phyloP scores from a whole-genome alignment of 2,797 vertebrate species.

The Perodicticus potto region DNA sequence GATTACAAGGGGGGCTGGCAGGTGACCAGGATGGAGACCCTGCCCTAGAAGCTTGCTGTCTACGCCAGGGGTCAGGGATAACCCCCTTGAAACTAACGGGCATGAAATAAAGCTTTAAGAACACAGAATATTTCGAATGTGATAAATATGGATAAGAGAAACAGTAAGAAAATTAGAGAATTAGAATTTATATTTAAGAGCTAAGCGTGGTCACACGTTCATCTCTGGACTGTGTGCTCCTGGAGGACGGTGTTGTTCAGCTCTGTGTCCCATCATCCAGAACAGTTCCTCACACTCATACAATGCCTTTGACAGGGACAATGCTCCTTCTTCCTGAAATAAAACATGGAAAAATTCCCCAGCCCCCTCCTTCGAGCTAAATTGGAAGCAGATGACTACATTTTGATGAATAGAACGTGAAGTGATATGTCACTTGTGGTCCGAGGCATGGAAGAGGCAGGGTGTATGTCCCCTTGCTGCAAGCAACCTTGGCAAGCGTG shows the following conservation, averaged over 20 bases:
- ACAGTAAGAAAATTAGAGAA: background rate
- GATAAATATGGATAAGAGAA: background rate
- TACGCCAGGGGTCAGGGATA: too few species aligned
- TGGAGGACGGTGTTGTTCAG: background rate
- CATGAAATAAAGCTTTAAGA: background rate
- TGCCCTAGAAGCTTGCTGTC: background rate
- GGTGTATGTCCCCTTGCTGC: background rate
- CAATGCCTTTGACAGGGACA: background rate
- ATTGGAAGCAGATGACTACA: background rate
- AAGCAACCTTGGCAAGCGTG: background rate
- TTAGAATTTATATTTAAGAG: background rate
- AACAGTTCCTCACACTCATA: background rate
- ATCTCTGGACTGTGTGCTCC: background rate
- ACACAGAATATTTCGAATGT: background rate
- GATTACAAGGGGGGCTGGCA: background rate
- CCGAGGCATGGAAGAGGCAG: background rate
- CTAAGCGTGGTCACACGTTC: background rate
- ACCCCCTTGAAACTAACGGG: background rate
- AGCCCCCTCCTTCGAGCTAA: background rate
- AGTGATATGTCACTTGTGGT: background rate
- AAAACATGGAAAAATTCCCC: background rate
- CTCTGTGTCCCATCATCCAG: background rate
- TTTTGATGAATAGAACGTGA: background rate
- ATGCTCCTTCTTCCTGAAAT: background rate
- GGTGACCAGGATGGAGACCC: background rate